phyloP scores from a whole-genome alignment of 2,888 invertebrate genomes.

The Cyrtodaria siliqua region DNA sequence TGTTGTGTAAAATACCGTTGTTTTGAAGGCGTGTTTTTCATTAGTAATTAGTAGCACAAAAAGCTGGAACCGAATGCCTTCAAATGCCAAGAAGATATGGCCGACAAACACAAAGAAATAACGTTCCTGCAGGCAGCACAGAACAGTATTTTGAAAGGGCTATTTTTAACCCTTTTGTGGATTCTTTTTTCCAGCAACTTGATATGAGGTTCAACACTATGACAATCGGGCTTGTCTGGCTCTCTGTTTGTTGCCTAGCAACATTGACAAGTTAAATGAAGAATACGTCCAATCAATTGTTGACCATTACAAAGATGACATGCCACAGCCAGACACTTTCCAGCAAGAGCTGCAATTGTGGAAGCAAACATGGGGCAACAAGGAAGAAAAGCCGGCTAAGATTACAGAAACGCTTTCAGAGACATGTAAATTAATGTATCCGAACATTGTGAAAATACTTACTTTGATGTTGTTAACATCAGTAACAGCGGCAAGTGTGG shows the following conservation, averaged over 20 bases:
- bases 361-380: constrained; percentile 24
- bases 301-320: constrained; percentile 32
- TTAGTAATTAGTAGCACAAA: too few species aligned
- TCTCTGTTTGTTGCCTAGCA: constrained; percentile 24
- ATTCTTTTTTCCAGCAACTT: not conserved
- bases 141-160: not conserved
- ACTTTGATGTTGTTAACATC: not conserved
- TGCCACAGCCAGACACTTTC: constrained; percentile 39
- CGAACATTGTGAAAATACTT: constrained; percentile 31
- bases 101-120: not conserved
- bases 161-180: not conserved
- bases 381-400: constrained; percentile 5
- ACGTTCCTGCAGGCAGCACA: not conserved
- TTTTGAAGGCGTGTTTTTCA: too few species aligned
- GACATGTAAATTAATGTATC: constrained; percentile 31
- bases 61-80: not conserved
- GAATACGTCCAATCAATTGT: constrained; percentile 11
- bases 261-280: constrained; percentile 12
- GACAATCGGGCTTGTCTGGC: constrained; percentile 36
- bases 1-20: too few species aligned
- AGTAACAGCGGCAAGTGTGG: not conserved
- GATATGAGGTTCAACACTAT: not conserved
- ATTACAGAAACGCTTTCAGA: constrained; percentile 21
- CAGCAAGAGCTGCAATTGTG: constrained; percentile 33
- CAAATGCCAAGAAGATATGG: not conserved